phyloP scores from a whole-genome alignment of 2,888 invertebrate species.

The Campoletis raptor region DNA sequence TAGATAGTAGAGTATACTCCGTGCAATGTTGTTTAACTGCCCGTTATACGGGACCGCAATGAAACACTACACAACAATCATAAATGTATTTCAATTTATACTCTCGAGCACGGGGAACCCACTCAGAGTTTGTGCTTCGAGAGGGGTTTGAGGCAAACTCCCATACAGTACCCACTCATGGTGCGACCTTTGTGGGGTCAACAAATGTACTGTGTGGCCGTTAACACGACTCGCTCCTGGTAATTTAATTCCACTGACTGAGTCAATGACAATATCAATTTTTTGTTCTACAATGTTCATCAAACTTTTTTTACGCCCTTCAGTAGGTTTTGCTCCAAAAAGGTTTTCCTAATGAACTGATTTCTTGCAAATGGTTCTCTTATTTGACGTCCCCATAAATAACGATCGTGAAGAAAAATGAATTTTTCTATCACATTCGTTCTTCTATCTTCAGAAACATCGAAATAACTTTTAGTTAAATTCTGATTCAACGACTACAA shows the following conservation, averaged over 20 bases:
- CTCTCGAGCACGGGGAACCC: constrained; percentile 6
- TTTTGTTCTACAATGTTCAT: not conserved
- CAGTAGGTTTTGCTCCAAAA: not conserved
- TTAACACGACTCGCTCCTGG: constrained; percentile 17
- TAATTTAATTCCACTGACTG: not conserved
- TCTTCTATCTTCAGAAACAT: not conserved
- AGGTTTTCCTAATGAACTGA: not conserved
- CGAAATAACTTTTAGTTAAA: not conserved
- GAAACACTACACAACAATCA: constrained; percentile 51
- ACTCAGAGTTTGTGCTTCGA: constrained; percentile 13
- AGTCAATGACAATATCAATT: not conserved
- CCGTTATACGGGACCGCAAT: constrained; percentile 52
- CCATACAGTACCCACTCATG: constrained; percentile 80
- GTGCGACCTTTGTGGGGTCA: constrained; percentile 54
- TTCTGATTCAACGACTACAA: not conserved
- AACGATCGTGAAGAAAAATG: not conserved
- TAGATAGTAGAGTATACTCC: constrained; percentile 24
- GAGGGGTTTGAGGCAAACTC: constrained; percentile 62
- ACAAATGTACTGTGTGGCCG: constrained; percentile 18
- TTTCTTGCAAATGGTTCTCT: not conserved
- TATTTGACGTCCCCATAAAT: not conserved
- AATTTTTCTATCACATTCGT: not conserved
- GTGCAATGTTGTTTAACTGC: constrained; percentile 44
- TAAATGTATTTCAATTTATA: constrained; percentile 56
- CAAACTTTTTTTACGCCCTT: not conserved